Conservation (phyloP, 2,113 vertebrate genomes). For the Dissostichus mawsoni region DNA sequence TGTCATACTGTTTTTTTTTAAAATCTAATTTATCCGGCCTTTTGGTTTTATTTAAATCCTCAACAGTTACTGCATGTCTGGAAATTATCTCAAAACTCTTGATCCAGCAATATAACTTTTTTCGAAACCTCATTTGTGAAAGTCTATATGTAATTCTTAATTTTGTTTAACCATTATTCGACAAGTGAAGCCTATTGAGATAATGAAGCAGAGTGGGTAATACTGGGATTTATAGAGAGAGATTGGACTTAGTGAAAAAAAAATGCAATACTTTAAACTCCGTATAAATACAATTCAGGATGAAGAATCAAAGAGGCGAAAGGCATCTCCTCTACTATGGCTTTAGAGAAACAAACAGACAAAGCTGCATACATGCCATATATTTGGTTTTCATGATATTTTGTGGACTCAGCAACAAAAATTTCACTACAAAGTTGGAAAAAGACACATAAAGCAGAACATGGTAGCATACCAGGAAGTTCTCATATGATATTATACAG, state of each 20-base stretch:
- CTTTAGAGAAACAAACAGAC: background rate
- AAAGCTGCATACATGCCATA: background rate
- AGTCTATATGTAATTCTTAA: too few species aligned
- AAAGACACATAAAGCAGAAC: background rate
- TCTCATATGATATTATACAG: slow-evolving; percentile 7
- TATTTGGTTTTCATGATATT: slow-evolving; percentile 27
- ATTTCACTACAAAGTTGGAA: background rate
- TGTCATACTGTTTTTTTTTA: too few species aligned
- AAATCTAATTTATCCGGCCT: background rate
- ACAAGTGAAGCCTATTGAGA: background rate
- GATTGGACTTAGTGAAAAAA: background rate
- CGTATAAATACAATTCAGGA: background rate
- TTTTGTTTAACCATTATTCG: background rate
- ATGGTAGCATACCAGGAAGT: background rate
- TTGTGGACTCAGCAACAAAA: slow-evolving; percentile 31
- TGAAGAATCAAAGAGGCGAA: background rate
- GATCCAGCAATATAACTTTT: too few species aligned
- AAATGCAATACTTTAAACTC: background rate
- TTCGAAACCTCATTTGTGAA: too few species aligned
- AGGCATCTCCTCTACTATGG: too few species aligned
- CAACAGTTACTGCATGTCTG: too few species aligned
- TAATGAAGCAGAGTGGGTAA: background rate
- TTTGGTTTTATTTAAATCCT: too few species aligned
- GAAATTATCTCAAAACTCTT: too few species aligned
- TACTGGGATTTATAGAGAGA: background rate